Percentiles rank a stretch among this genome's conserved stretches.
These are phyloP conservation scores for Notodonta ziczac DNA, from an alignment of 2,888 invertebrate genomes.

Conservation along the genomic window DNA sequence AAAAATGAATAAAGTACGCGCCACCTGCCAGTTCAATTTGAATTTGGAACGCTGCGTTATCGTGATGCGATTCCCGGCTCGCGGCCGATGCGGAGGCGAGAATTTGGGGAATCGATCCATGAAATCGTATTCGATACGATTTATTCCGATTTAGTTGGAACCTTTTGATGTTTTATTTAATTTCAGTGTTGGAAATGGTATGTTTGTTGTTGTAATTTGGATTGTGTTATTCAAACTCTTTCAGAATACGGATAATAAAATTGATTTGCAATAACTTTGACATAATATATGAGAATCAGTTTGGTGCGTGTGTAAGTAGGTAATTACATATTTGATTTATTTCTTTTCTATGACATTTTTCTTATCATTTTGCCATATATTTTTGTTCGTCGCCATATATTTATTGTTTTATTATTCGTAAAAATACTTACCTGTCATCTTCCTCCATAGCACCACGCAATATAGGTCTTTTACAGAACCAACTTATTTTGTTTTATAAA, in stretches of 20 bases:
- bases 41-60: constrained; percentile 57
- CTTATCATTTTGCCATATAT: no score
- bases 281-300: no score
- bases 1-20: constrained; percentile 46
- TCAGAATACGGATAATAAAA: no score
- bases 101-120: constrained; percentile 56
- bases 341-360: no score
- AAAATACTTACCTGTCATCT: no score
- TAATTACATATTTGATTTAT: no score
- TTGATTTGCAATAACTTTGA: no score
- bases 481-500: neutral
- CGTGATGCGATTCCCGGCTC: constrained; percentile 56
- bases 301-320: no score
- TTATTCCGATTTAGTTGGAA: constrained; percentile 51
- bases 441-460: no score
- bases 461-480: neutral
- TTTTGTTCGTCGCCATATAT: no score
- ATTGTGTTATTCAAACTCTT: neutral
- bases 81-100: constrained; percentile 49
- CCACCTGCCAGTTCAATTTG: constrained; percentile 47
- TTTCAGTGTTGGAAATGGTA: constrained; percentile 6
- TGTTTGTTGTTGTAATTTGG: neutral
- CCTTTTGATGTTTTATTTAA: constrained; percentile 48
- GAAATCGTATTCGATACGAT: constrained; percentile 64
- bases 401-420: no score